Percentiles rank a stretch among this genome's conserved stretches.
Conservation (phyloP, 2,888 invertebrate species). For the Lacanobia oleracea region DNA sequence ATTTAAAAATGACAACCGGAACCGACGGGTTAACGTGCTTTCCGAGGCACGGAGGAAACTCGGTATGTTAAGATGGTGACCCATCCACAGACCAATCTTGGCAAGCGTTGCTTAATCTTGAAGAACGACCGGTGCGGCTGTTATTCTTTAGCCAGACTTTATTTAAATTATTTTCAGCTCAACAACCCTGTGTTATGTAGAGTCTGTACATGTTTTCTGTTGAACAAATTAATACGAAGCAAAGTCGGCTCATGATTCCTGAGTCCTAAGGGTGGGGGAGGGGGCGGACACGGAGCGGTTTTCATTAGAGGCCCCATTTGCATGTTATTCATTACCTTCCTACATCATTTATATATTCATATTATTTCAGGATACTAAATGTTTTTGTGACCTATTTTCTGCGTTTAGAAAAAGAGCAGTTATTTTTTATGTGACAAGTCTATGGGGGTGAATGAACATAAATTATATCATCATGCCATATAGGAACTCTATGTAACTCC, state of each 20-base stretch:
- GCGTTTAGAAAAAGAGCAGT: conserved; percentile 21
- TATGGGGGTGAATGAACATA: background rate
- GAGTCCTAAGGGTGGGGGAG: conserved; percentile 27
- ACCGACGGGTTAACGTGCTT: too few relatives aligned
- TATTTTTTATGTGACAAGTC: background rate
- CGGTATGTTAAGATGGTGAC: too few relatives aligned
- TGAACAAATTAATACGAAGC: conserved; percentile 70
- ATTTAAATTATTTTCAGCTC: conserved; percentile 2
- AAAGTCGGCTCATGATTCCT: conserved; percentile 57
- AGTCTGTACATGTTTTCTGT: conserved; percentile 51
- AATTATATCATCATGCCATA: too few relatives aligned
- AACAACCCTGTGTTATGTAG: conserved; percentile 12
- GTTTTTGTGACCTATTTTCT: conserved; percentile 62
- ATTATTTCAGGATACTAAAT: conserved; percentile 69
- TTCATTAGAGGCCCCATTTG: conserved; percentile 83
- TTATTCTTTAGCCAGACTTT: too few relatives aligned
- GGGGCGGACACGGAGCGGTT: conserved; percentile 71
- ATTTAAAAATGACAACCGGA: too few relatives aligned
- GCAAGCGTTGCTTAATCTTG: too few relatives aligned
- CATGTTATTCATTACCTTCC: conserved; percentile 84
- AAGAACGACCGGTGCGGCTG: too few relatives aligned
- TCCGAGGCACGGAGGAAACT: too few relatives aligned
- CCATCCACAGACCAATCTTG: too few relatives aligned
- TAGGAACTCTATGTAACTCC: background rate
- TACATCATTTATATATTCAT: conserved; percentile 69